A percentile compares a stretch with the other conserved stretches of the same genome.
Conservation (phyloP, 2,888 invertebrate genomes). For the Spilosoma lubricipeda region DNA sequence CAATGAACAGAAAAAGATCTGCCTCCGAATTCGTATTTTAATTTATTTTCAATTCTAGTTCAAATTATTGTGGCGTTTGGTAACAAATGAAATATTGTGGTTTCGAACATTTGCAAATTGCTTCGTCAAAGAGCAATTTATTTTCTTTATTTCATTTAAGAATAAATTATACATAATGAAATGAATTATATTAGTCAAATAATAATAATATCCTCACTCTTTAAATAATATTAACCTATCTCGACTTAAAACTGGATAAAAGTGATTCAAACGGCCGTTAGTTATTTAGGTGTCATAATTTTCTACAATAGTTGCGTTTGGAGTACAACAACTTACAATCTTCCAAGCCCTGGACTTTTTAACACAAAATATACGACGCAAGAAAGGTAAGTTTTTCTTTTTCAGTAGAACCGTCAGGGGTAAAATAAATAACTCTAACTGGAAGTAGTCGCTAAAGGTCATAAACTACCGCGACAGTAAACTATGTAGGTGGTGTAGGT, state of each 20-base stretch:
- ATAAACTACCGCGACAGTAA: background rate
- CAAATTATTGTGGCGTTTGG: slow-evolving; percentile 10
- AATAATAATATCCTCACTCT: too few relatives aligned
- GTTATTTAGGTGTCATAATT: too few relatives aligned
- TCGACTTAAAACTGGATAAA: too few relatives aligned
- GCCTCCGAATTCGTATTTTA: slow-evolving; percentile 8
- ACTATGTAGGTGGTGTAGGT: slow-evolving; percentile 4
- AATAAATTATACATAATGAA: background rate
- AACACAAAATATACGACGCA: background rate
- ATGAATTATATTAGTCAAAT: background rate
- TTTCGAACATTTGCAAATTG: background rate
- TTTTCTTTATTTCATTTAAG: background rate
- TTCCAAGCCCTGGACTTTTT: background rate
- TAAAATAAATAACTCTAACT: background rate
- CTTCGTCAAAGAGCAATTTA: background rate
- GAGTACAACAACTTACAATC: background rate
- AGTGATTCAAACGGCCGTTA: too few relatives aligned
- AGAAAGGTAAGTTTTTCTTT: background rate
- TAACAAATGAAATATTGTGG: slow-evolving; percentile 6
- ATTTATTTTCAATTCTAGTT: slow-evolving; percentile 15
- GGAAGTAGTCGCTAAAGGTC: background rate
- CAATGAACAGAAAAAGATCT: slow-evolving; percentile 18
- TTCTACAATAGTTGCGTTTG: background rate
- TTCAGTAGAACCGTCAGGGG: background rate
- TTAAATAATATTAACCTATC: too few relatives aligned